Conservation (phyloP, 2,113 vertebrate species). For the Rattus rattus region DNA sequence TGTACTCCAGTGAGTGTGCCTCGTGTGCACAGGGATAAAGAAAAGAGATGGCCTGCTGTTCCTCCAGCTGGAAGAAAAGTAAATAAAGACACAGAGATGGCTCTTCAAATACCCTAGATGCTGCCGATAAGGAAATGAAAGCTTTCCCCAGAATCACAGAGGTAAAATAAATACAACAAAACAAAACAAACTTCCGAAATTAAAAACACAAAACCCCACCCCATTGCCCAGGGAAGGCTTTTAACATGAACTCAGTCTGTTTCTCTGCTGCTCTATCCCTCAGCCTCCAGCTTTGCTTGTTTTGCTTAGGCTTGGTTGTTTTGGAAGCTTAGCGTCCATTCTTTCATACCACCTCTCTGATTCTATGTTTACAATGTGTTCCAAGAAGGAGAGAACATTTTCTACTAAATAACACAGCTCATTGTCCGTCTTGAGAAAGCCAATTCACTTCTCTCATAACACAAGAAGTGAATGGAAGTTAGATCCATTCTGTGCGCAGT, state of each 20-base stretch:
- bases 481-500: neutral
- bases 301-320: neutral
- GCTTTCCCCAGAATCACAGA: neutral
- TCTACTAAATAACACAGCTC: neutral
- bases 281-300: neutral
- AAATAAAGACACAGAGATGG: neutral
- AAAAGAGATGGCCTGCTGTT: neutral
- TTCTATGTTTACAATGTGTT: neutral
- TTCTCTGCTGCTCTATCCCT: neutral
- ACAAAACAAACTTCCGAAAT: neutral
- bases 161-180: slow-evolving; percentile 17
- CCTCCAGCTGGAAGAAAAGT: neutral
- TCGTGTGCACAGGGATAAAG: neutral
- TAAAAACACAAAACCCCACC: neutral
- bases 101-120: neutral
- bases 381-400: slow-evolving; percentile 24
- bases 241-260: neutral
- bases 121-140: neutral
- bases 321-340: neutral
- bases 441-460: neutral
- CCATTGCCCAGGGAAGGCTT: neutral
- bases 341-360: neutral
- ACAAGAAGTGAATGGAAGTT: neutral
- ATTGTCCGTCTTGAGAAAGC: neutral
- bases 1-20: neutral